These are phyloP conservation scores for Polymixis lichenea DNA, from an alignment of 2,888 invertebrate genomes.

Conservation along the genomic window DNA sequence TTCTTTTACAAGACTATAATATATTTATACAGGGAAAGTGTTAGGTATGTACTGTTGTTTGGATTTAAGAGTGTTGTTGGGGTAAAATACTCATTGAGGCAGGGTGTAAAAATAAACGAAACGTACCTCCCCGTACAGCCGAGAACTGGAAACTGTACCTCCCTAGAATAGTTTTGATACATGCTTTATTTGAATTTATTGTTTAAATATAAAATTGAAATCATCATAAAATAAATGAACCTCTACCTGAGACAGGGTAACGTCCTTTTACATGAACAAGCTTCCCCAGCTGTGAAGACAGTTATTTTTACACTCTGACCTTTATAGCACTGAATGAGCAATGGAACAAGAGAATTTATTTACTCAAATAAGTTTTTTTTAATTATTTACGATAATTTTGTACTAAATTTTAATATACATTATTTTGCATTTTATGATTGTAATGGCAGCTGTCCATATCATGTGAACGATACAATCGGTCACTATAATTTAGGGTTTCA, in stretches of 20 bases:
- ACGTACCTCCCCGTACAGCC: constrained; percentile 52
- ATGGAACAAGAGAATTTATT: constrained; percentile 91
- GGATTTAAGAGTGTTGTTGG: constrained; percentile 88
- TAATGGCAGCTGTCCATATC: constrained; percentile 89
- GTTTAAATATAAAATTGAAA: constrained; percentile 47
- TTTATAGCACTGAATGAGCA: constrained; percentile 88
- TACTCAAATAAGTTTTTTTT: constrained; percentile 89
- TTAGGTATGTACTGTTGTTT: constrained; percentile 89
- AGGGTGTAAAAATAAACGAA: constrained; percentile 86
- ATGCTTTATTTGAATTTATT: constrained; percentile 63
- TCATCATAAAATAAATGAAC: constrained; percentile 58
- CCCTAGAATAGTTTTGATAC: constrained; percentile 76
- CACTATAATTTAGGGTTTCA: constrained; percentile 86
- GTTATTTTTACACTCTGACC: constrained; percentile 88
- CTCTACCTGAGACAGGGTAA: constrained; percentile 70
- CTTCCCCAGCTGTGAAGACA: constrained; percentile 63
- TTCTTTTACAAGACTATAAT: constrained; percentile 91
- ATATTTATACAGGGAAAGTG: constrained; percentile 90
- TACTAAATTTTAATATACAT: constrained; percentile 86
- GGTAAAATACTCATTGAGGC: constrained; percentile 89
- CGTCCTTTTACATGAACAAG: constrained; percentile 59
- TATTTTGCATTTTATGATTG: constrained; percentile 89
- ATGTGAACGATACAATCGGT: constrained; percentile 83
- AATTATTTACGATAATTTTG: constrained; percentile 87
- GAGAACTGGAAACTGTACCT: constrained; percentile 50